Conservation (phyloP, 2,888 invertebrate genomes). For the Parnassius orleans region DNA sequence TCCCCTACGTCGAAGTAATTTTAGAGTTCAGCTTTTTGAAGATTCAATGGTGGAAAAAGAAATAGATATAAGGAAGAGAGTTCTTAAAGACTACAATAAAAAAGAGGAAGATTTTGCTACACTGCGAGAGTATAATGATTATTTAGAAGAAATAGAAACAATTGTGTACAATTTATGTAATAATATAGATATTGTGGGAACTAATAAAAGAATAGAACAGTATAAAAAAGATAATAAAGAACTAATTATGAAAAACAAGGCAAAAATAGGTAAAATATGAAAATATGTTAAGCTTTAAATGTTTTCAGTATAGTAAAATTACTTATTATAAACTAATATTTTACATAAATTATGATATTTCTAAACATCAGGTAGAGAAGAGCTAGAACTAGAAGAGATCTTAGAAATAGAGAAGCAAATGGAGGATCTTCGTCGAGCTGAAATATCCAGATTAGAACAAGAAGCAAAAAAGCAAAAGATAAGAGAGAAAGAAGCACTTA, state of each 20-base stretch:
- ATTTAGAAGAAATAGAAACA: constrained; percentile 96
- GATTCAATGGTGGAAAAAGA: constrained; percentile 98
- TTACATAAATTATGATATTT: not conserved
- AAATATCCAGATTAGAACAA: constrained; percentile 84
- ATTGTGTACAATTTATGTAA: constrained; percentile 95
- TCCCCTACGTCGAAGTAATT: constrained; percentile 90
- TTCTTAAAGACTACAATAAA: constrained; percentile 95
- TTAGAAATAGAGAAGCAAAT: constrained; percentile 90
- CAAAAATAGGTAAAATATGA: constrained; percentile 79
- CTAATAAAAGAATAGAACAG: constrained; percentile 93
- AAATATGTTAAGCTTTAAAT: not conserved
- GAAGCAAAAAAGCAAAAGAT: constrained; percentile 91
- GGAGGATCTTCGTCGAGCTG: constrained; percentile 86
- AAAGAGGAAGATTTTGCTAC: constrained; percentile 95
- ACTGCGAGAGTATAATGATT: constrained; percentile 95
- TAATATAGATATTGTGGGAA: constrained; percentile 93
- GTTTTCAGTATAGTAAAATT: not conserved
- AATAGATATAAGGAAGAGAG: constrained; percentile 94
- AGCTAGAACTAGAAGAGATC: constrained; percentile 92
- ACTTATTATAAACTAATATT: not conserved
- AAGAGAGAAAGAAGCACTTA: constrained; percentile 93
- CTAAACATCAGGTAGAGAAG: constrained; percentile 83
- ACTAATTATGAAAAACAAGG: constrained; percentile 89
- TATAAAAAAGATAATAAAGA: constrained; percentile 96
- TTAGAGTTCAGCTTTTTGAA: constrained; percentile 97